Percentiles rank a stretch among this genome's conserved stretches.
Evolutionary conservation across 64 coral and sea anemone genomes (phyloP).

Genomic region (Actinia equina): DNA sequence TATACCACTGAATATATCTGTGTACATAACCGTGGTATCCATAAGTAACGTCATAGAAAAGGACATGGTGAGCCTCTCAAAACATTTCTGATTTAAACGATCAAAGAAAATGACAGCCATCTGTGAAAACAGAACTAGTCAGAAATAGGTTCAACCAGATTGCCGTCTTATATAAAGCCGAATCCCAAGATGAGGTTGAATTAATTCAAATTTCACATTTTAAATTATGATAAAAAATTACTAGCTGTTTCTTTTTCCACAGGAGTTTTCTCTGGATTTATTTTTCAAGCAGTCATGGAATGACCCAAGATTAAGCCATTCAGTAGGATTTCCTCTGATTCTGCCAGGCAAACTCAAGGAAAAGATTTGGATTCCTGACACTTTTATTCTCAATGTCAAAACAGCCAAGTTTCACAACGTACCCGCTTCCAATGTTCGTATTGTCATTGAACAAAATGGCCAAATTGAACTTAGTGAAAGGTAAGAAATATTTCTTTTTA

Average conservation of each 20-base stretch:
- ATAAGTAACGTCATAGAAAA: conserved; percentile 79
- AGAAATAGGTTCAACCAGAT: too few relatives aligned
- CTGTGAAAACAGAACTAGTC: too few relatives aligned
- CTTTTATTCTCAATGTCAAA: conserved; percentile 88
- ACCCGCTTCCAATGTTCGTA: conserved; percentile 64
- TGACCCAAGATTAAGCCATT: conserved; percentile 69
- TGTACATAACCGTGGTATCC: conserved; percentile 82
- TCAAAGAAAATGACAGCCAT: too few relatives aligned
- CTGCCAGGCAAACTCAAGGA: conserved; percentile 64
- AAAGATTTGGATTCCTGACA: conserved; percentile 85
- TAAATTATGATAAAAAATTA: too few relatives aligned
- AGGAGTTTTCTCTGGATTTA: conserved; percentile 84
- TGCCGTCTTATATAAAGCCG: too few relatives aligned
- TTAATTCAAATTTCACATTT: not conserved
- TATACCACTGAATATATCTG: conserved; percentile 69
- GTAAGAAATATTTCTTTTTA: conserved; percentile 17
- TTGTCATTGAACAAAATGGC: conserved; percentile 60
- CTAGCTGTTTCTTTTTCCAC: not conserved
- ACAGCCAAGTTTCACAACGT: conserved; percentile 74
- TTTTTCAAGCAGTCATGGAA: conserved; percentile 98
- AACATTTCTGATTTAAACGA: too few relatives aligned
- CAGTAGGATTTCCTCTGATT: conserved; percentile 45
- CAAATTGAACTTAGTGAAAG: conserved; percentile 82
- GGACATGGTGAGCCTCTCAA: conserved; percentile 63
- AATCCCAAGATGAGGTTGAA: not conserved